A percentile compares a stretch with the other conserved stretches of the same genome.
Conservation (phyloP, 2,797 vertebrate genomes). For the Orientallactaga sibirica region DNA sequence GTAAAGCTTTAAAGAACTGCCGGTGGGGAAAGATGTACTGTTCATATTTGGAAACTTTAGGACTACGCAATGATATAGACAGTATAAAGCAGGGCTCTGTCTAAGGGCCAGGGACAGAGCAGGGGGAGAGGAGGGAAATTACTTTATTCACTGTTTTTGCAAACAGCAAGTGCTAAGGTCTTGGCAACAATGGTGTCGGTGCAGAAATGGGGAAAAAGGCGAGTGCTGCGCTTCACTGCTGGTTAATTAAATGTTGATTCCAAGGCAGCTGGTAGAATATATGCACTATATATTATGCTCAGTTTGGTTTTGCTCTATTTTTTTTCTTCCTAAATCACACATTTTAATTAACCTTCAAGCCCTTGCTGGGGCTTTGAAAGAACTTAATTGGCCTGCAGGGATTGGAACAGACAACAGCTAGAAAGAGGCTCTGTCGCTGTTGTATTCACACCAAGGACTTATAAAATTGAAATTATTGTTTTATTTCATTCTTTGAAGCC, state of each 20-base stretch:
- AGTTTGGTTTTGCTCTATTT: conserved; percentile 60
- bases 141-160: not conserved
- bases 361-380: conserved; percentile 74
- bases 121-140: not conserved
- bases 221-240: conserved; percentile 43
- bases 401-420: conserved; percentile 71
- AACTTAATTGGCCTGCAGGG: conserved; percentile 70
- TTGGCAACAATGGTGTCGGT: not conserved
- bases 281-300: not conserved
- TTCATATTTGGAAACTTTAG: not conserved
- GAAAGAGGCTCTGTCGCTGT: conserved; percentile 70
- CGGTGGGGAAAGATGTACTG: not conserved
- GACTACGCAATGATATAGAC: not conserved
- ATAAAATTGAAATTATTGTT: conserved; percentile 78
- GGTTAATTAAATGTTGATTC: conserved; percentile 78
- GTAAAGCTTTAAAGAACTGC: not conserved
- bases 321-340: conserved; percentile 65
- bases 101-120: not conserved
- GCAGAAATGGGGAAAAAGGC: conserved; percentile 40
- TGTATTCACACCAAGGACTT: conserved; percentile 78
- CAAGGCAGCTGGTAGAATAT: conserved; percentile 71
- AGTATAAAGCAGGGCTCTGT: not conserved
- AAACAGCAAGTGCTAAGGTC: not conserved
- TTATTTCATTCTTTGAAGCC: conserved; percentile 77
- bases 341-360: conserved; percentile 78